These are phyloP conservation scores for Serrognathus titanus DNA, from an alignment of 2,888 invertebrate species.

Conservation along the genomic window DNA sequence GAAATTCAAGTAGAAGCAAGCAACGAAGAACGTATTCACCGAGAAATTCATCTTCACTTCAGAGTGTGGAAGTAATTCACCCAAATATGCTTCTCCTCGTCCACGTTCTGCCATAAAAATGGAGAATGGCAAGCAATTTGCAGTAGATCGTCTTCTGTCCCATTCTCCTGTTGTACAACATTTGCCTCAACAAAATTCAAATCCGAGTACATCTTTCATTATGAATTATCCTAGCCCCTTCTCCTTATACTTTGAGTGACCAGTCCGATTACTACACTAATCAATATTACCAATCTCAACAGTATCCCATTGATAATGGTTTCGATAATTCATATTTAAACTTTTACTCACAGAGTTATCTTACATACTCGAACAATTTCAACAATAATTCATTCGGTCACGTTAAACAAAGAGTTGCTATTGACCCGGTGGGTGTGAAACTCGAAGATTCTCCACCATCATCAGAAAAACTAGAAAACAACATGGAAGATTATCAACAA, in stretches of 20 bases:
- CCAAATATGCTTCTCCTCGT: background rate
- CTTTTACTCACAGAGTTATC: background rate
- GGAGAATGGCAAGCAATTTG: conserved; percentile 34
- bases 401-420: background rate
- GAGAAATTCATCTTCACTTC: conserved; percentile 12
- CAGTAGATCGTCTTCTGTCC: conserved; percentile 46
- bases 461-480: conserved; percentile 4
- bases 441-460: conserved; percentile 13
- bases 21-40: conserved; percentile 15
- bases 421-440: background rate
- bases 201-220: conserved; percentile 18
- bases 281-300: background rate
- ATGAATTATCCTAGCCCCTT: background rate
- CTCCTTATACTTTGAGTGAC: background rate
- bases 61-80: background rate
- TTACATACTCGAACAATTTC: conserved; percentile 4
- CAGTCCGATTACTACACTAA: background rate
- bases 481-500: conserved; percentile 9
- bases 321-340: background rate
- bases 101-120: conserved; percentile 9
- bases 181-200: conserved; percentile 24
- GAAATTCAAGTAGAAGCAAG: conserved; percentile 66
- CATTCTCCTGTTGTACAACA: conserved; percentile 30
- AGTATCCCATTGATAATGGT: background rate
- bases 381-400: conserved; percentile 4